These are phyloP conservation scores for Corvus moneduloides DNA, from an alignment of 2,113 vertebrate genomes.

Conservation along the genomic window DNA sequence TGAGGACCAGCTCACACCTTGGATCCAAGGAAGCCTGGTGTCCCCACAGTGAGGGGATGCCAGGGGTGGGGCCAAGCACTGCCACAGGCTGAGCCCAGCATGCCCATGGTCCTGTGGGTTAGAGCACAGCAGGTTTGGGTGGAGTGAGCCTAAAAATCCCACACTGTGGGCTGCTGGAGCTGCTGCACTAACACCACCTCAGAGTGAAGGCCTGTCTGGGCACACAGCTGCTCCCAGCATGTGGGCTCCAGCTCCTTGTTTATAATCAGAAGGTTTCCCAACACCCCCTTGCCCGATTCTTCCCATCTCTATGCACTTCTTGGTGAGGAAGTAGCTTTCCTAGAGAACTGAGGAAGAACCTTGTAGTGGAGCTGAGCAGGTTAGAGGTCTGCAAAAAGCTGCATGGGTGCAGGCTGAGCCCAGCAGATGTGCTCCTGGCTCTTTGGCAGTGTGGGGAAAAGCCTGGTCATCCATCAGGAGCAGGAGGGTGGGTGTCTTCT, in stretches of 20 bases:
- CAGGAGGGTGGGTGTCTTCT: background rate
- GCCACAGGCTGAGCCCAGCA: background rate
- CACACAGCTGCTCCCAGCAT: background rate
- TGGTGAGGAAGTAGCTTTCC: background rate
- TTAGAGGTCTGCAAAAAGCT: background rate
- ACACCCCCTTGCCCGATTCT: background rate
- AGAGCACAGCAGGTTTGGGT: background rate
- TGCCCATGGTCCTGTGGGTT: fast-evolving
- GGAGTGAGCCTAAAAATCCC: background rate
- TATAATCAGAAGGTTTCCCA: background rate
- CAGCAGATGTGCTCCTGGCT: background rate
- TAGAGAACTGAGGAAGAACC: background rate
- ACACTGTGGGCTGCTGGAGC: background rate
- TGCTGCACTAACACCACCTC: background rate
- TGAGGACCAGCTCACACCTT: background rate
- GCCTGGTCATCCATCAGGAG: background rate
- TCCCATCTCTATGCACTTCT: background rate
- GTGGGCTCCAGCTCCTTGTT: background rate
- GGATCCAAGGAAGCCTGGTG: background rate
- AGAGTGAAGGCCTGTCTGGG: background rate
- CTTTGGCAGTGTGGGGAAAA: background rate
- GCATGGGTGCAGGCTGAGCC: background rate
- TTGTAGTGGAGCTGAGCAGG: background rate
- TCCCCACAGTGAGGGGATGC: background rate
- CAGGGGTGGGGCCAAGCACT: background rate